These are phyloP conservation scores for Ceramica pisi DNA, from an alignment of 2,888 invertebrate species.

Conservation along the genomic window DNA sequence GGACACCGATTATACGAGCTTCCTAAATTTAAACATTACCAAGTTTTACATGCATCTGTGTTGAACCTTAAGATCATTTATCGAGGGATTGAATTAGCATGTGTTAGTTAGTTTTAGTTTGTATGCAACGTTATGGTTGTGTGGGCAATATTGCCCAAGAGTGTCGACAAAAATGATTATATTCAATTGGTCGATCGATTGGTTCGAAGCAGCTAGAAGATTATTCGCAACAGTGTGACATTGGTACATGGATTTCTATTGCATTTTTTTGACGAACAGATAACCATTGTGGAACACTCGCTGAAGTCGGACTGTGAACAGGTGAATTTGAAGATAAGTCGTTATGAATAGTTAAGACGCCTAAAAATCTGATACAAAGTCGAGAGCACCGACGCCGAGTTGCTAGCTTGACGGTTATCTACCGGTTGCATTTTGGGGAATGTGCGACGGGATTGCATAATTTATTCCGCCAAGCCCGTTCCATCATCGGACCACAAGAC, in stretches of 20 bases:
- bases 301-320: too few species aligned
- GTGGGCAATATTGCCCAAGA: conserved; percentile 49
- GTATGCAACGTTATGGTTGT: conserved; percentile 52
- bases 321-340: too few species aligned
- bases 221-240: conserved; percentile 13
- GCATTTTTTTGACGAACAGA: too few species aligned
- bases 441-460: too few species aligned
- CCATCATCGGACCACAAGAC: too few species aligned
- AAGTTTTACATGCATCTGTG: conserved; percentile 5
- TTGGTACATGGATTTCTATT: neutral
- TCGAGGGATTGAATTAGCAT: conserved; percentile 1
- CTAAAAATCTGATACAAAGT: too few species aligned
- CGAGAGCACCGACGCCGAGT: too few species aligned
- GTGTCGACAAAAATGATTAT: conserved; percentile 54
- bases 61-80: neutral
- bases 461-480: too few species aligned
- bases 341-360: too few species aligned
- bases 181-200: conserved; percentile 42
- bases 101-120: neutral
- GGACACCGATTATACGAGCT: conserved; percentile 26
- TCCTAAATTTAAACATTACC: conserved; percentile 29
- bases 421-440: too few species aligned
- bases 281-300: too few species aligned
- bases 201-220: neutral
- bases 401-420: too few species aligned